Evolutionary conservation across 1,140 invertebrate genomes (phyloP), one percentile per base, ranked within the genome.

Genomic region (Danaus melanippus): DNA sequence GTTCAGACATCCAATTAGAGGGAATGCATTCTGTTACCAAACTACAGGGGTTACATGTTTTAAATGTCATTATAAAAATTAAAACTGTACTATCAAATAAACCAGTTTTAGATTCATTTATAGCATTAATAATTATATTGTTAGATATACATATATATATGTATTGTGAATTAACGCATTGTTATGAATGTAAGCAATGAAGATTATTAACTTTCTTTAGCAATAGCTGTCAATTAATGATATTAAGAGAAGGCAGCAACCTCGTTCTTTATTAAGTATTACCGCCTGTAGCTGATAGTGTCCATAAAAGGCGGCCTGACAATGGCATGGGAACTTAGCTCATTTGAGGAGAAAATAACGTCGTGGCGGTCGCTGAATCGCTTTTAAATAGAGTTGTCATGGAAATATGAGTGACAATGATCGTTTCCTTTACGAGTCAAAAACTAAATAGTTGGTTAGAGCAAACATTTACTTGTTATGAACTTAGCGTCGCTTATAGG

Each of bases 281-380:
- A 44, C 79, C 61, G 71, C 75, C 79, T 83, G 79, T 83, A 74
- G 55, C 57, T 52, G 50, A 59, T 53, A 52, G 51, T 63, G 60
- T 59, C 82, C 79, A 76, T 83, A 83, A 74, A 85, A 79, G 81
- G 79, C 70, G 64, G 57, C 63, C 71, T 74, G 67, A 85, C 82
- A 85, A 85, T 85, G 64, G 73, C 74, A 68, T 85, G 82, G 77
- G 82, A 85, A 85, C 82, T 76, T 60, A 64, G 76, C 79, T 85
- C 82, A 85, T 85, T 85, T 85, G 76, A 78, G 62, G 67, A 79
- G 79, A 83, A 79, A 80, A 82, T 76, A 82, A 77, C 75, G 56
- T 69, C 66, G 64, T 61, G 62, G 66, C 66, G 54, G 56, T 50
- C 62, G 65, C 69, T 78, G 74, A 79, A 79, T 74, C 74, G 71